Base-by-base conservation (phyloP, 2,113 vertebrate species). In the Hemibagrus wyckioides region DNA sequence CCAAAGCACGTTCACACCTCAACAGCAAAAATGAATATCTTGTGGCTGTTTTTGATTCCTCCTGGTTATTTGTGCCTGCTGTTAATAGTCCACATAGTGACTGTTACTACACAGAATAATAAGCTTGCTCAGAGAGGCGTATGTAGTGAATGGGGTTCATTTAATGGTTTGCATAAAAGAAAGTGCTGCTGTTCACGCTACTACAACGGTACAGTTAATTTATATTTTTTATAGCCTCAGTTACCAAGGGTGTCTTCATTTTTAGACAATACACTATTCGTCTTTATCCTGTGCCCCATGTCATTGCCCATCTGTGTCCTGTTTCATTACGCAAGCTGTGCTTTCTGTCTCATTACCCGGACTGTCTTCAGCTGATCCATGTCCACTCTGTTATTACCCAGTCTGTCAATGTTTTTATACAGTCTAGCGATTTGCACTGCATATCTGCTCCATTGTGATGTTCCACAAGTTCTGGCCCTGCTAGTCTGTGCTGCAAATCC, bases 1-100 rank as follows among this genome's bases (percentile, higher is more conserved):
- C 81, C 41, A 6, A 56, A 36, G 86, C 75, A 67, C 75, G 84
- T 41, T 86, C 79, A 61, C 76, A 88, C 85, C 82, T 85, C 86
- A 80, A 69, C 73, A 36, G 77, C 87, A 83, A 83, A 85, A 65
- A 82, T 81, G 4, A 41, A 67, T 82, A 23, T 39, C 36, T 5
- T 8, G 71, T 67, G 15, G 14, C n/a, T 67, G 30, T 33, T 33
- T 67, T 17, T 2, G 30, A 33, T 33, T 67, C 14, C 30, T n/a
- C n/a, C 63, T 33, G n/a, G 14, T 30, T 67, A 33, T 67, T 0
- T 36, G 17, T 21, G 2, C 19, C 67, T 39, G 33, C 67, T 36
- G 15, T 67, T 33, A 61, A 28, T 61, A 23, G 57, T 61, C 6
- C 59, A 28, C 25, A 28, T 28, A 61, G 59, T 67, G 65, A 67